Percentiles rank a stretch among this genome's conserved stretches.
Evolutionary conservation across 1,140 invertebrate genomes (phyloP).

Genomic region (Megalopta genalis): DNA sequence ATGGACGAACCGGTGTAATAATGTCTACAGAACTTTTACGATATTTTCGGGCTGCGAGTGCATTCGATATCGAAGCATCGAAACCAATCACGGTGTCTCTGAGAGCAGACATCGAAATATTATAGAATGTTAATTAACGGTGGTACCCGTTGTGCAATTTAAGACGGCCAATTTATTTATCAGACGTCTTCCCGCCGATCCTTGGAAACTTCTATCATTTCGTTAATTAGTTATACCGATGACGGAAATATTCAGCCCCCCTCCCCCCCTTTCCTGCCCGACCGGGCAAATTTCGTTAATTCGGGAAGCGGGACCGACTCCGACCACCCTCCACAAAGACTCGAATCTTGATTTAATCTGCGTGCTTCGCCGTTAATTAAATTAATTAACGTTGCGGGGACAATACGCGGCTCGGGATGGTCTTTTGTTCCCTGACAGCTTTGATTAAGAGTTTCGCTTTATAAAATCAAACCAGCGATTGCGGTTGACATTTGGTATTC

Average conservation of each 20-base stretch:
- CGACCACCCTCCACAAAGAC: conserved; percentile 13
- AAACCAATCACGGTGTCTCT: too few species aligned
- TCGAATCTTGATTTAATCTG: conserved; percentile 41
- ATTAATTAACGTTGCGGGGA: conserved; percentile 38
- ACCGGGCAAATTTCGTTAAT: conserved; percentile 6
- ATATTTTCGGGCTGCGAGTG: too few species aligned
- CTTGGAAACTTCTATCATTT: not conserved
- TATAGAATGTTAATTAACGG: too few species aligned
- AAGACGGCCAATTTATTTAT: not conserved
- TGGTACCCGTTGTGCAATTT: not conserved
- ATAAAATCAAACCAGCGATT: conserved; percentile 30
- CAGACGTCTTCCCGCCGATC: not conserved
- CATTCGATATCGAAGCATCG: too few species aligned
- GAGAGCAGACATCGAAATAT: too few species aligned
- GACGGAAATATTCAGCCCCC: not conserved
- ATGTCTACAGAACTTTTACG: too few species aligned
- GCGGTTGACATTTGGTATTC: conserved; percentile 21
- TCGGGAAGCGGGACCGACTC: not conserved
- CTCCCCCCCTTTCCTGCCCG: not conserved
- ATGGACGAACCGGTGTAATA: too few species aligned
- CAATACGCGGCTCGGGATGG: conserved; percentile 22
- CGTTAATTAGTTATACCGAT: not conserved
- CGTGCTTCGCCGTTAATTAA: conserved; percentile 29
- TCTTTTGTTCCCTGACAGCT: conserved; percentile 31
- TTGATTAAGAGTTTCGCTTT: conserved; percentile 32